These are phyloP conservation scores for Paramormyrops kingsleyae DNA, from an alignment of 2,113 vertebrate species.

Conservation along the genomic window DNA sequence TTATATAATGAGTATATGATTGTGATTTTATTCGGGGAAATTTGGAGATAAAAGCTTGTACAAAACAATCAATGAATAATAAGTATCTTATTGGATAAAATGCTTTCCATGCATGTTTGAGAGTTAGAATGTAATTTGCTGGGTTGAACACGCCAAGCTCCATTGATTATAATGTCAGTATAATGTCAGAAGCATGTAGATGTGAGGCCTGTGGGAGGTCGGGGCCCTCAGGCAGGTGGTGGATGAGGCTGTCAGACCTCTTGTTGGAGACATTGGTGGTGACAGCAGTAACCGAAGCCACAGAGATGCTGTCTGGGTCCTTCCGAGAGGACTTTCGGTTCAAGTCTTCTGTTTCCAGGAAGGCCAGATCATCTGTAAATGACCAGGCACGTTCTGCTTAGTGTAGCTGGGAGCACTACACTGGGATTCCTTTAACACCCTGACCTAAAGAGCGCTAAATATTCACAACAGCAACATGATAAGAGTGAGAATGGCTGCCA, in stretches of 20 bases:
- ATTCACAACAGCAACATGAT: not conserved
- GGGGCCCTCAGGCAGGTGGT: not conserved
- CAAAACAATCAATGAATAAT: not conserved
- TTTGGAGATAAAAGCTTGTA: not conserved
- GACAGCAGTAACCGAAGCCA: constrained; percentile 90
- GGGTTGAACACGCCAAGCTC: not conserved
- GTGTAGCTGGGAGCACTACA: not conserved
- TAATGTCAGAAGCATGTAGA: not conserved
- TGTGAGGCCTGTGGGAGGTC: not conserved
- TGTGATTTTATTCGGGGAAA: not conserved
- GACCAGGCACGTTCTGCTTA: not conserved
- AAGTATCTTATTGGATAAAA: not conserved
- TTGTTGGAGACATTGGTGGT: constrained; percentile 98
- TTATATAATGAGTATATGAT: not conserved
- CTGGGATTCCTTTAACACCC: not conserved
- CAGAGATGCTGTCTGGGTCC: constrained; percentile 82
- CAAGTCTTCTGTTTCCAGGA: constrained; percentile 85
- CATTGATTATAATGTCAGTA: not conserved
- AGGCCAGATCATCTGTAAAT: constrained; percentile 76
- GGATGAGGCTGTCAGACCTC: constrained; percentile 55
- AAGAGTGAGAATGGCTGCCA: not conserved
- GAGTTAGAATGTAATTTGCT: not conserved
- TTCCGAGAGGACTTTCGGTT: constrained; percentile 69
- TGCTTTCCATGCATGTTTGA: not conserved
- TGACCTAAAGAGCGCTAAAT: not conserved